phyloP scores from a whole-genome alignment of 2,888 invertebrate species.

The Rhorus exstirpatorius region DNA sequence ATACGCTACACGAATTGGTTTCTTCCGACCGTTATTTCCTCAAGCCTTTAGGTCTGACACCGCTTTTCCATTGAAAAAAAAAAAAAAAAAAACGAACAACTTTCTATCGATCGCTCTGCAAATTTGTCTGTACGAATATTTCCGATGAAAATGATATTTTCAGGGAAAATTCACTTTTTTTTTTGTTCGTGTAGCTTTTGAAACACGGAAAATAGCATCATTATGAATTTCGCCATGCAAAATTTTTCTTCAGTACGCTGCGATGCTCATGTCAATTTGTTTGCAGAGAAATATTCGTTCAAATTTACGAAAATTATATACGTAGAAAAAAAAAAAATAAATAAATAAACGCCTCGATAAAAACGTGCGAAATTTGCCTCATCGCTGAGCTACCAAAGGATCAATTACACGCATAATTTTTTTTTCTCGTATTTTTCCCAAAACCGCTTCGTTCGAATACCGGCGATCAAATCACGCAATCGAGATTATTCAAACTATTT shows the following conservation, averaged over 20 bases:
- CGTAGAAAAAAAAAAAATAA: background rate
- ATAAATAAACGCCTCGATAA: background rate
- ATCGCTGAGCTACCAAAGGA: background rate
- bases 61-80: constrained; percentile 9
- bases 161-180: too few relatives aligned
- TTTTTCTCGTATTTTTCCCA: constrained; percentile 8
- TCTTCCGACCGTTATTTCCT: background rate
- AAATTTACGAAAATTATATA: constrained; percentile 8
- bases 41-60: background rate
- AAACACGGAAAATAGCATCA: too few relatives aligned
- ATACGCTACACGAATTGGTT: constrained; percentile 3
- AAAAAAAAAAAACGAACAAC: constrained; percentile 6
- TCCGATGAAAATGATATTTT: too few relatives aligned
- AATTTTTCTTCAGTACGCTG: too few relatives aligned
- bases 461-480: constrained; percentile 10
- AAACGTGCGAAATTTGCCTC: background rate
- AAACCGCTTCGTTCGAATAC: constrained; percentile 19
- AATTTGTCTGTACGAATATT: too few relatives aligned
- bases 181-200: too few relatives aligned
- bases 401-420: constrained; percentile 17
- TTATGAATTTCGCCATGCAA: too few relatives aligned
- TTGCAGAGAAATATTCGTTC: too few relatives aligned
- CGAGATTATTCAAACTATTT: constrained; percentile 20
- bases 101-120: background rate
- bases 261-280: too few relatives aligned